Evolutionary conservation across 2,113 vertebrate species (phyloP).

Genomic region (Morone saxatilis): DNA sequence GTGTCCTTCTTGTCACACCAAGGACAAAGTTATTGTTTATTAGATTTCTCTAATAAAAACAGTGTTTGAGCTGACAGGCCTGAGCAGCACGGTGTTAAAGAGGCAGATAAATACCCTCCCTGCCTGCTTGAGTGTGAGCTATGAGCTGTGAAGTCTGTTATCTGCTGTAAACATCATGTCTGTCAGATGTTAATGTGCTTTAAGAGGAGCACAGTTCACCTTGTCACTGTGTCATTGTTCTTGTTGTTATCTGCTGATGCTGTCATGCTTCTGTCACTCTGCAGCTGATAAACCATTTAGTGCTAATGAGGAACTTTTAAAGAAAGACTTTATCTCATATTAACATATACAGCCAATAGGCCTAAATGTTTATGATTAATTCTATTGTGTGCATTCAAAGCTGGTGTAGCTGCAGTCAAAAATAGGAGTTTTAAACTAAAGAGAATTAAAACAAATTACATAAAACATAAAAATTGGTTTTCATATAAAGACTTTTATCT

Average conservation of each 20-base stretch:
- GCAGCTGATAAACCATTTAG: constrained; percentile 6
- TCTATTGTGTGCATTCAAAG: no score
- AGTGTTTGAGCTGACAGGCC: no score
- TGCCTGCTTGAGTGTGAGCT: not conserved
- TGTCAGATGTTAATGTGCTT: not conserved
- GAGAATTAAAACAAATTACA: not conserved
- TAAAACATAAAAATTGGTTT: constrained; percentile 19
- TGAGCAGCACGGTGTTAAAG: no score
- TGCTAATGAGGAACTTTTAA: not conserved
- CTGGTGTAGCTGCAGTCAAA: no score
- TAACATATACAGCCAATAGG: not conserved
- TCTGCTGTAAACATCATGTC: constrained; percentile 2
- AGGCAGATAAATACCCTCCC: no score
- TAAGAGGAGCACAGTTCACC: not conserved
- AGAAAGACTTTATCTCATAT: not conserved
- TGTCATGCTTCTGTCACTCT: not conserved
- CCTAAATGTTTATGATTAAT: no score
- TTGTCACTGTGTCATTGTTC: not conserved
- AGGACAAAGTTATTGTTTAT: no score
- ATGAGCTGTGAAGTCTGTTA: not conserved
- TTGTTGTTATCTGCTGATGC: not conserved
- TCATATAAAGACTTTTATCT: constrained; percentile 40
- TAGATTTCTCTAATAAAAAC: no score
- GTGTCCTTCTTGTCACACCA: no score
- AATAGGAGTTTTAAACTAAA: no score